Conservation (phyloP, 2,888 invertebrate species). For the Coelopa pilipes region DNA sequence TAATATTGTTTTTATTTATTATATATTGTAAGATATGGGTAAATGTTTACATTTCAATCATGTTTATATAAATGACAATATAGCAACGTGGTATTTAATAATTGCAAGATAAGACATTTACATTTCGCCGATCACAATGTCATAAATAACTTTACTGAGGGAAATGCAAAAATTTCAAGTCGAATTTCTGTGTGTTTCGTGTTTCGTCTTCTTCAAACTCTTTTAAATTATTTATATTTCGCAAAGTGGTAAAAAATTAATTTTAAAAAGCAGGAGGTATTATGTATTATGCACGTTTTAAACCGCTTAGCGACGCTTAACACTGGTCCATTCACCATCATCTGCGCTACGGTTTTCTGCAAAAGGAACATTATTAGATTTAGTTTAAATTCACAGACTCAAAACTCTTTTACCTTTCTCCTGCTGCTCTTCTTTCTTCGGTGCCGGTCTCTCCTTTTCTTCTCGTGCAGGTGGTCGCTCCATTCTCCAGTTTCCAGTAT, state of each 20-base stretch:
- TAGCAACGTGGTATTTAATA: constrained; percentile 23
- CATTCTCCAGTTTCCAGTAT: constrained; percentile 62
- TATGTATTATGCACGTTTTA: constrained; percentile 38
- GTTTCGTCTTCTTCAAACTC: constrained; percentile 7
- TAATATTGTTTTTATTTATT: constrained; percentile 24
- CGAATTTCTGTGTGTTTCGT: not conserved
- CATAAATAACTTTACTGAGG: constrained; percentile 18
- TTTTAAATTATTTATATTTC: not conserved
- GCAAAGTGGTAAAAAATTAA: constrained; percentile 24
- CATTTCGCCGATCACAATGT: constrained; percentile 5
- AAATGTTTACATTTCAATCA: constrained; percentile 19
- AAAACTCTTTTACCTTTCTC: constrained; percentile 55
- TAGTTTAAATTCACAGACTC: not conserved
- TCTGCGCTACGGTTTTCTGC: constrained; percentile 69
- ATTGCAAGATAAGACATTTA: constrained; percentile 26
- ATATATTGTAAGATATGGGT: constrained; percentile 12
- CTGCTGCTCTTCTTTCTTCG: constrained; percentile 55
- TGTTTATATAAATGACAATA: constrained; percentile 27
- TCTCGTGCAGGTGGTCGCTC: constrained; percentile 59
- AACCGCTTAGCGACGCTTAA: constrained; percentile 68
- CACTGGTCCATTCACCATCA: constrained; percentile 73
- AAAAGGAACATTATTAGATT: constrained; percentile 53
- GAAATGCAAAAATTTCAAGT: constrained; percentile 8
- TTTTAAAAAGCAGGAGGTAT: constrained; percentile 42
- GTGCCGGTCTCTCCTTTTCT: constrained; percentile 59